phyloP scores from a whole-genome alignment of 2,888 invertebrate genomes.

The Anagyrus pseudococci region DNA sequence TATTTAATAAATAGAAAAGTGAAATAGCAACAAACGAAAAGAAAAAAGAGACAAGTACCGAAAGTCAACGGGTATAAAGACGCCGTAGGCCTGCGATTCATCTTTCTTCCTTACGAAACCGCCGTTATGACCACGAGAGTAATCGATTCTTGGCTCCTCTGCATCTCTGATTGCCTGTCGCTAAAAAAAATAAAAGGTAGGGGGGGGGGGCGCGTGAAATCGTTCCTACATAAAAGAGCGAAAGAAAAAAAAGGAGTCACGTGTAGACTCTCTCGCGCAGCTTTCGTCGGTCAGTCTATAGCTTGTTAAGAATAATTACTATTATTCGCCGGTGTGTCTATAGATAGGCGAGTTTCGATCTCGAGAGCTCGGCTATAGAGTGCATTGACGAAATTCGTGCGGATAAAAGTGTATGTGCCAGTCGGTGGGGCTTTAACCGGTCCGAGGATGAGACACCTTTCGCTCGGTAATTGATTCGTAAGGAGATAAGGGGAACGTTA shows the following conservation, averaged over 20 bases:
- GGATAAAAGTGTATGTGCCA: too few species aligned
- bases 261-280: not conserved
- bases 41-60: not conserved
- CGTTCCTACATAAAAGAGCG: not conserved
- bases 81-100: constrained; percentile 5
- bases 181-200: not conserved
- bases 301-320: constrained; percentile 2
- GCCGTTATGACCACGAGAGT: constrained; percentile 6
- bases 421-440: too few species aligned
- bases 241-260: not conserved
- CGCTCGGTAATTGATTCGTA: too few species aligned
- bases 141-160: constrained; percentile 14
- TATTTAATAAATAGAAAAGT: too few species aligned
- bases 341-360: not conserved
- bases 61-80: not conserved
- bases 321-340: not conserved
- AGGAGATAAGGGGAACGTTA: too few species aligned
- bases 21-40: not conserved
- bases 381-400: not conserved
- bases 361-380: not conserved
- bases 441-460: too few species aligned
- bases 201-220: not conserved
- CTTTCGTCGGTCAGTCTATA: not conserved
- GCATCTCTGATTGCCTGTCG: not conserved
- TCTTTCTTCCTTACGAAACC: constrained; percentile 20